These are phyloP conservation scores for Coluber constrictor DNA, from an alignment of 2,797 vertebrate species.

Conservation along the genomic window DNA sequence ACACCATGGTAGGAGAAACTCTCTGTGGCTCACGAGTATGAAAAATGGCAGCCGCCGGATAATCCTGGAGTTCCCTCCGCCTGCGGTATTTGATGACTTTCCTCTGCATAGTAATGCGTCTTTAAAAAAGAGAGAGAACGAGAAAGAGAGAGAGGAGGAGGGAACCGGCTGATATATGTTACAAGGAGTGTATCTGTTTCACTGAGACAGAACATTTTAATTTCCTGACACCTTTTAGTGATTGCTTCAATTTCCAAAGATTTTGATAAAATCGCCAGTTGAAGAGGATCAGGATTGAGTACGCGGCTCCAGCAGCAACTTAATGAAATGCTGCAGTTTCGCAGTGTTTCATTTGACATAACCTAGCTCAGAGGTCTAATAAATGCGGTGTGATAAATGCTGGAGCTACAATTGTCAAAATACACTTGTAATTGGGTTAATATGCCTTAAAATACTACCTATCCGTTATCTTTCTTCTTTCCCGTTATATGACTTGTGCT, in stretches of 20 bases:
- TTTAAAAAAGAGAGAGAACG: constrained; percentile 63
- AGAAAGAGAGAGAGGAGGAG: neutral
- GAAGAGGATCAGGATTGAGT: constrained; percentile 82
- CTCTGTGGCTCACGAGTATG: constrained; percentile 62
- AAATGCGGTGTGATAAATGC: constrained; percentile 88
- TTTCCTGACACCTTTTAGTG: constrained; percentile 89
- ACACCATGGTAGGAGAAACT: constrained; percentile 38
- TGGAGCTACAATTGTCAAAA: constrained; percentile 85
- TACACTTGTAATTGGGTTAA: constrained; percentile 98
- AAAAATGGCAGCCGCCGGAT: constrained; percentile 68
- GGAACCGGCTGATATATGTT: constrained; percentile 81
- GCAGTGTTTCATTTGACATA: constrained; percentile 76
- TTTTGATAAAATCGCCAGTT: constrained; percentile 93
- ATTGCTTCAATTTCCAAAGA: constrained; percentile 92
- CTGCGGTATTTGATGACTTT: constrained; percentile 71
- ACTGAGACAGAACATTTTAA: constrained; percentile 87
- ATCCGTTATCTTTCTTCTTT: constrained; percentile 85
- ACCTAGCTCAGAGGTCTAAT: constrained; percentile 82
- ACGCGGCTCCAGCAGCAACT: constrained; percentile 71
- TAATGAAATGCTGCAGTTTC: constrained; percentile 82
- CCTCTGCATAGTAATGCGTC: constrained; percentile 81
- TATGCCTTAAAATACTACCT: constrained; percentile 97
- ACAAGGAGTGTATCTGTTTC: constrained; percentile 85
- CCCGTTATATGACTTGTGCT: constrained; percentile 62
- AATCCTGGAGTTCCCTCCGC: constrained; percentile 74